Evolutionary conservation across 2,888 invertebrate genomes (phyloP), one percentile per base, ranked within the genome.

Genomic region (Nomada fabriciana): DNA sequence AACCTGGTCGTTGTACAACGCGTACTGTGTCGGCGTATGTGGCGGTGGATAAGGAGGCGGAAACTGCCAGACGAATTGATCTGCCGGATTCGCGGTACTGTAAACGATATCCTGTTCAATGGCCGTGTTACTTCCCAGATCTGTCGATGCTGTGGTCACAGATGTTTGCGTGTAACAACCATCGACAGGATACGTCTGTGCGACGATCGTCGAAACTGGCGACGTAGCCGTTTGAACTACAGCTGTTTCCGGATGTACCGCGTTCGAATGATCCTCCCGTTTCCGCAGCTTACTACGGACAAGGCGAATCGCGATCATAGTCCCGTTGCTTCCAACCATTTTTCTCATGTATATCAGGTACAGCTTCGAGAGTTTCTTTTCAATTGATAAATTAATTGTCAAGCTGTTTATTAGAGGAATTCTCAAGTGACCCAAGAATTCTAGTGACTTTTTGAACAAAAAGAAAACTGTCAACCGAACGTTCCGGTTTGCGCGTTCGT

Each of bases 251-350:
- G 87, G 87, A 73, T 88, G 87, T 29, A 88, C 87, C 11, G 80
- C 70, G 13, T 96, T 95, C 80, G 96, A 96, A 91, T 96, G 96
- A 89, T 89, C 97, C 94, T 97, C 97, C 90, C 97, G 96, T 95
- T 97, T 97, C 93, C 97, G 96, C 95, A 97, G 96, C 95, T 97
- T 97, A 95, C 97, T 97, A 96, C 97, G 97, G 95, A 97, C 97
- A 96, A 97, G 96, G 95, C 97, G 97, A 94, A 97, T 97, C 94
- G 97, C 97, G 95, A 97, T 97, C 96, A 97, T 96, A 94, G 97
- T 97, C 94, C 97, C 97, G 95, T 97, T 97, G 95, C 96, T 97
- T 94, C 97, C 97, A 94, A 97, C 97, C 97, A 97, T 97, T 93
- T 95, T 80, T 52, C 18, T 96, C 93, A 95, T 96, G 93, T 88